These are phyloP conservation scores for Conus betulinus DNA, from an alignment of 1,140 invertebrate genomes.

Conservation along the genomic window DNA sequence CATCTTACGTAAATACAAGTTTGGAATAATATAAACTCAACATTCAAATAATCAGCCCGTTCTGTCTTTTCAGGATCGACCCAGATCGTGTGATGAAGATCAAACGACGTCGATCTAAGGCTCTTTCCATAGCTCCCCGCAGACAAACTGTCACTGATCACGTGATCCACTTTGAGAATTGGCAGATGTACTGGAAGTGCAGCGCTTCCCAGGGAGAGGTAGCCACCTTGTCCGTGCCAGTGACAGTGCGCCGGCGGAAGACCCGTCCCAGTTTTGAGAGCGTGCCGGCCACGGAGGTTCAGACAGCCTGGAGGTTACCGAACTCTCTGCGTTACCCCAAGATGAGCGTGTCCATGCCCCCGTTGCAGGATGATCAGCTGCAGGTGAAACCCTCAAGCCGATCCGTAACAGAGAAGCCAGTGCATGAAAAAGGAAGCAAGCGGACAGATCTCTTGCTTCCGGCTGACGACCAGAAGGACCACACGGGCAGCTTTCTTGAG, in stretches of 20 bases:
- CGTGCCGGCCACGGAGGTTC: no score
- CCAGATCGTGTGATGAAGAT: not conserved
- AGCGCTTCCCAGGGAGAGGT: not conserved
- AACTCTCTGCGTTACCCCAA: not conserved
- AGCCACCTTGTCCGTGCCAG: not conserved
- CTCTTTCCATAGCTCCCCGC: not conserved
- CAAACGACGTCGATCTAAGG: not conserved
- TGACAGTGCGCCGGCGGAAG: not conserved
- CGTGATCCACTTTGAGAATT: not conserved
- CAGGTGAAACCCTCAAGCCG: no score
- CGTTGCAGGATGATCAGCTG: not conserved
- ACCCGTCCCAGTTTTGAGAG: not conserved
- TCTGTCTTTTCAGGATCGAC: not conserved
- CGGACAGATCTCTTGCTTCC: no score
- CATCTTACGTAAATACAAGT: no score
- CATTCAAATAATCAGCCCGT: not conserved
- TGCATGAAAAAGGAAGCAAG: no score
- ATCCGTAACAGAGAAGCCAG: no score
- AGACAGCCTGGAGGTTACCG: no score
- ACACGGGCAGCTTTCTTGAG: no score
- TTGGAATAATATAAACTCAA: no score
- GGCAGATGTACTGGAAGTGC: not conserved
- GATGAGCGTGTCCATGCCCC: not conserved
- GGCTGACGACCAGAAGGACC: no score
- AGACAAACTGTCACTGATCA: no score